Conservation (phyloP, 1,140 invertebrate genomes). For the Doryteuthis pealeii region DNA sequence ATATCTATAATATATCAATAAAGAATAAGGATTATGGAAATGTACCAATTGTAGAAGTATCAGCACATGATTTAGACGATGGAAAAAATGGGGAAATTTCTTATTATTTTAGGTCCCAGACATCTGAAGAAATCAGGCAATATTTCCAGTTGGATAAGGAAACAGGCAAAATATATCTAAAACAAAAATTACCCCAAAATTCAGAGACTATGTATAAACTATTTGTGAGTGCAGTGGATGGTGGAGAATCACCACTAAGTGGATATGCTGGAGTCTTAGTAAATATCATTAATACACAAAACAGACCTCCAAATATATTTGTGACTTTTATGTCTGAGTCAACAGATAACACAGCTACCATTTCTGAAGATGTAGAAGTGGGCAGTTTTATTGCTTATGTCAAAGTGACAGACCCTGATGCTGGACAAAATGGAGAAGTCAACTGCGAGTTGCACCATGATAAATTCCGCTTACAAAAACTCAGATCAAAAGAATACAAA, state of each 20-base stretch:
- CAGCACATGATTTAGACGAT: constrained; percentile 46
- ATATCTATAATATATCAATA: constrained; percentile 60
- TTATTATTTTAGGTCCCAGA: constrained; percentile 78
- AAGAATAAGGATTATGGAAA: constrained; percentile 67
- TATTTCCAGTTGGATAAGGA: constrained; percentile 69
- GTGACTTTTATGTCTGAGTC: background rate
- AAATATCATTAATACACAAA: background rate
- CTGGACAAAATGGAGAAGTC: constrained; percentile 48
- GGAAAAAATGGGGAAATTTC: constrained; percentile 47
- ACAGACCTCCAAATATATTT: constrained; percentile 2
- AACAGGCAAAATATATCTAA: background rate
- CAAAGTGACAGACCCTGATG: constrained; percentile 64
- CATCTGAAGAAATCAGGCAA: constrained; percentile 82
- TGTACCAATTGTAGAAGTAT: constrained; percentile 35
- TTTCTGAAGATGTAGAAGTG: constrained; percentile 84
- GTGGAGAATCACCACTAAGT: background rate
- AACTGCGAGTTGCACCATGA: constrained; percentile 70
- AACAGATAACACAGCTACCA: constrained; percentile 61
- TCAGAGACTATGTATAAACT: background rate
- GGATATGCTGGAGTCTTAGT: background rate
- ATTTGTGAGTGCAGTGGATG: background rate
- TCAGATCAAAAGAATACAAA: background rate
- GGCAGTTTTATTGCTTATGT: constrained; percentile 82
- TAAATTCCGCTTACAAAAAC: background rate
- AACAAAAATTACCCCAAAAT: background rate